These are phyloP conservation scores for Hydropsyche betteni DNA, from an alignment of 2,888 invertebrate genomes.

Conservation along the genomic window DNA sequence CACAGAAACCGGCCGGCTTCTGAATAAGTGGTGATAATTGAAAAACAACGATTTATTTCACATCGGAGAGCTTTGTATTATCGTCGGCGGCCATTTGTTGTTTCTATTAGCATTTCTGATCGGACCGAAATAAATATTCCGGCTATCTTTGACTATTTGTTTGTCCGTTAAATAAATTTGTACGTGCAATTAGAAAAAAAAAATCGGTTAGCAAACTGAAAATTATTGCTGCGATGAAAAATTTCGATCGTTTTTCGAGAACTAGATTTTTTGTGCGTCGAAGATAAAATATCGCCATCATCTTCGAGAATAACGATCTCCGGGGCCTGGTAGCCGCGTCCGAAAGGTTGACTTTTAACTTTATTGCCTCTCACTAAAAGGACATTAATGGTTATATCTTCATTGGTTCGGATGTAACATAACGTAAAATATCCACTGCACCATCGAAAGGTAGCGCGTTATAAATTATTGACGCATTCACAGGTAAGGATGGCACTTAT, in stretches of 20 bases:
- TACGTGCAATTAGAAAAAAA: neutral
- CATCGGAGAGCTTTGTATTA: conserved; percentile 8
- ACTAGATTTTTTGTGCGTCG: neutral
- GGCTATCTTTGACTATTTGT: conserved; percentile 20
- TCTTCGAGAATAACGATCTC: conserved; percentile 7
- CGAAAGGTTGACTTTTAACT: conserved; percentile 29
- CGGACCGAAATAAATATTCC: conserved; percentile 32
- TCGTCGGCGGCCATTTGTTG: conserved; percentile 33
- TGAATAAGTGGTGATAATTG: conserved; percentile 32
- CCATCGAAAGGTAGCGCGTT: conserved; percentile 25
- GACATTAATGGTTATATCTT: conserved; percentile 38
- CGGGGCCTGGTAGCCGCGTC: neutral
- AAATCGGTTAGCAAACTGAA: neutral
- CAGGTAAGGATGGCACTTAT: conserved; percentile 34
- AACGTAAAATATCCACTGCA: conserved; percentile 35
- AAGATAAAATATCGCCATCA: conserved; percentile 14
- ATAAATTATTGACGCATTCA: conserved; percentile 28
- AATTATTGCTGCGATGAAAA: neutral
- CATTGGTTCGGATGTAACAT: conserved; percentile 19
- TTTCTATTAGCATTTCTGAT: conserved; percentile 38
- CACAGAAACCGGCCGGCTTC: conserved; percentile 9
- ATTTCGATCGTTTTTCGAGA: neutral
- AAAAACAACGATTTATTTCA: conserved; percentile 22
- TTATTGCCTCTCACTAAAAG: conserved; percentile 37
- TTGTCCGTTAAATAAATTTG: neutral